Base-by-base conservation (phyloP, 92 coral and sea anemone genomes). In the Actinernus sp. region DNA sequence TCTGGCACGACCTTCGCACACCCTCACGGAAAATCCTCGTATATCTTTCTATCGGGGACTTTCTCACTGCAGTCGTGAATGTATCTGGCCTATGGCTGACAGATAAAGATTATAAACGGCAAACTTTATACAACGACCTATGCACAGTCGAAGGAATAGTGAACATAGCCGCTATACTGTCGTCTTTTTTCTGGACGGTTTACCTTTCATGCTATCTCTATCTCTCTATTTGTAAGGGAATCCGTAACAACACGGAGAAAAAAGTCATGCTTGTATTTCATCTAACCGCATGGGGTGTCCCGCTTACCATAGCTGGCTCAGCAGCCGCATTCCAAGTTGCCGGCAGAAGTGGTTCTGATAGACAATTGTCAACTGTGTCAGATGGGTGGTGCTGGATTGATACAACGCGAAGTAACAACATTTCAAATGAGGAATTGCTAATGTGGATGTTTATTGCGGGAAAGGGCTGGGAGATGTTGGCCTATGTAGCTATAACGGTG, bases 381-480 rank as follows among this genome's bases (percentile, higher is more conserved):
- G 92, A 83, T 0, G 98, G 97, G 0, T 93, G 98, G 98, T 93
- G 98, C 21, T 93, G 98, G 98, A 83, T 93, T 27, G 25, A 45
- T 4, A 40, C 26, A 12, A 3, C 17, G 7, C 13, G 47, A 0
- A 12, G 28, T 2, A 29, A 72, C 2, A 49, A 23, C 14, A 0
- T n/a, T 0, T 31, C 49, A 24, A 16, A 38, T 56, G 28, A 17
- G 20, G 60, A 29, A 61, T 17, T 85, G 11, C 5, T 90, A 20
- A 44, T 54, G 31, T 93, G 98, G 98, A 90, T 93, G 98, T 41
- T 70, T 51, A 21, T 93, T 1, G 87, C 88, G 4, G 98, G 98
- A n/a, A 93, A 93, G 39, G 92, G 92, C 10, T 93, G 98, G 98
- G 98, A 93, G 55, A 81, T 93, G 17, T 26, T 86, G 20, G 78